Evolutionary conservation across 2,113 vertebrate species (phyloP), one percentile per base, ranked within the genome.

Genomic region (Mixornis gularis): DNA sequence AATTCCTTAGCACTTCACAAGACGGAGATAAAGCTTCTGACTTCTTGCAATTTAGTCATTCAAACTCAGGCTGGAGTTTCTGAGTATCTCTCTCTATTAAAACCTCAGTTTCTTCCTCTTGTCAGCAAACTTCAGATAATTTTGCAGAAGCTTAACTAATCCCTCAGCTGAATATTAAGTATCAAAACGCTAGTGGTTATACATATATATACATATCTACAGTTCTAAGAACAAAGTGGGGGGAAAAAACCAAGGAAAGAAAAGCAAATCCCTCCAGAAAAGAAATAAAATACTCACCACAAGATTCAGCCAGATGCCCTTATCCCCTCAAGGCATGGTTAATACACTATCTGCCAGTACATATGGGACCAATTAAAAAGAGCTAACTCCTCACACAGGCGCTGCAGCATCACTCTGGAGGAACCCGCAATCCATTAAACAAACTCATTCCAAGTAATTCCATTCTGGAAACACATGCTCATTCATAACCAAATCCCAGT

Each of bases 281-380:
- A 89, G 48, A 79, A 94, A 74, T 93, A 72, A 92, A 93, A 92
- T 91, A 79, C 29, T 60, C 69, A 90, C 60, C 49, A 69, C 30
- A 41, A 85, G 78, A 85, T 79, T 68, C 65, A 68, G 63, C 58
- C 66, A 89, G 76, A 93, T 27, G 27, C 73, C 78, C 58, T 80
- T 74, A 84, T 68, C 41, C 70, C 73, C 49, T 24, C 49, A 65
- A 85, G 89, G 73, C 84, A 95, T 69, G 85, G 73, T 53, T 95
- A 92, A 91, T 62, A 21, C 9, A 49, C 63, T 92, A 87, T 91
- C 91, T 92, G 93, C 85, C 90, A 91, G 74, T 38, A 69, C 93
- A 94, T 69, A 89, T 34, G 80, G 93, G 93, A 94, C 87, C 78
- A 89, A 89, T 94, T 94, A 96, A 84, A 74, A 69, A 69, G 41